Conservation (phyloP, 2,888 invertebrate species). For the Calameuta pallipes region DNA sequence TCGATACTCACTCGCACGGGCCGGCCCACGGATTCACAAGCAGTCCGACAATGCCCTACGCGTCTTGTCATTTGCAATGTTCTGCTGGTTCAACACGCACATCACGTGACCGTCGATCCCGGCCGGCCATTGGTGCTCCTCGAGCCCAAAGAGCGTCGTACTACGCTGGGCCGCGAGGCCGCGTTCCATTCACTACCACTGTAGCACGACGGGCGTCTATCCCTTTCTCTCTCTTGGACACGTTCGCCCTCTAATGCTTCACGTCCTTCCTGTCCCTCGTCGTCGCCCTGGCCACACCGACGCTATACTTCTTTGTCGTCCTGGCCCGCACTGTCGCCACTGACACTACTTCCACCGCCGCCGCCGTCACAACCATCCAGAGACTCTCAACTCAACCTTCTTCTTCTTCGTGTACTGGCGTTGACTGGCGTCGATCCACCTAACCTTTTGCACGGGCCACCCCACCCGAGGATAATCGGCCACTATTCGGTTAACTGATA, state of each 20-base stretch:
- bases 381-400: not conserved
- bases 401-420: not conserved
- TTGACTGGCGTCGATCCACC: not conserved
- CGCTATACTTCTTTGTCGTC: not conserved
- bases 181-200: constrained; percentile 63
- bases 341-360: not conserved
- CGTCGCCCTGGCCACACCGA: not conserved
- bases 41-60: constrained; percentile 50
- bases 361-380: not conserved
- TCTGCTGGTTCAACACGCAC: constrained; percentile 56
- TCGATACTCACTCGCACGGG: not conserved
- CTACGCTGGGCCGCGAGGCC: constrained; percentile 55
- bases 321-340: not conserved
- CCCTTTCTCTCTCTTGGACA: constrained; percentile 32
- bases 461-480: not conserved
- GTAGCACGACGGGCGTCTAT: constrained; percentile 48
- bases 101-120: constrained; percentile 53
- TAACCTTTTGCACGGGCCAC: not conserved
- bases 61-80: constrained; percentile 63
- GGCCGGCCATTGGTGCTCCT: constrained; percentile 46
- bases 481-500: not conserved
- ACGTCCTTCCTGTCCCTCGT: not conserved
- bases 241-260: not conserved
- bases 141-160: constrained; percentile 45
- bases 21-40: constrained; percentile 16